Conservation (phyloP, 2,113 vertebrate genomes). For the Ceratotherium simum region DNA sequence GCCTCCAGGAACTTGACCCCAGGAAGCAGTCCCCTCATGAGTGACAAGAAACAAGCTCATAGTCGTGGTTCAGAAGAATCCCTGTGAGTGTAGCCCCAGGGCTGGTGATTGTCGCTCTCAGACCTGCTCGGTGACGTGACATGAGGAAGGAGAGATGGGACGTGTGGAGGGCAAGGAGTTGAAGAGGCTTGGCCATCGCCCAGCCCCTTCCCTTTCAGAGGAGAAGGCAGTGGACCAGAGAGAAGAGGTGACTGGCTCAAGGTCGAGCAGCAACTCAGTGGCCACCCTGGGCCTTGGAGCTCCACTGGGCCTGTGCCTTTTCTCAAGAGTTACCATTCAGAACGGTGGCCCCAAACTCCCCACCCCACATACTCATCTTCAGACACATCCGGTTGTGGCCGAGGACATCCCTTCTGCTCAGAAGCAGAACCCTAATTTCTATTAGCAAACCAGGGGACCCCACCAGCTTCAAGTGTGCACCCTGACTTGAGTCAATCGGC, state of each 20-base stretch:
- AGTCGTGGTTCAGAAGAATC: not conserved
- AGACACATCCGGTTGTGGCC: not conserved
- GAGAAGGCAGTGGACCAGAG: not conserved
- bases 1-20: not conserved
- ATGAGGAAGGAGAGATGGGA: constrained; percentile 18
- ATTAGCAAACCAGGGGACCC: not conserved
- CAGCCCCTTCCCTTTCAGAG: not conserved
- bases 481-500: not conserved
- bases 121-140: not conserved
- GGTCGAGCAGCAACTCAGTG: not conserved
- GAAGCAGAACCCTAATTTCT: not conserved
- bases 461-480: not conserved
- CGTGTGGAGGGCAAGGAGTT: no score
- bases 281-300: no score
- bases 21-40: not conserved
- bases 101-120: not conserved
- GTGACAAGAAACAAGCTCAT: not conserved
- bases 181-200: not conserved
- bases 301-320: not conserved
- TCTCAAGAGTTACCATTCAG: not conserved
- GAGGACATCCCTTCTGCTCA: not conserved
- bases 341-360: not conserved
- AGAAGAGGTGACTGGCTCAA: not conserved
- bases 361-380: not conserved
- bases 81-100: not conserved